Evolutionary conservation across 2,888 invertebrate genomes (phyloP).

Genomic region (Campaea margaritaria): DNA sequence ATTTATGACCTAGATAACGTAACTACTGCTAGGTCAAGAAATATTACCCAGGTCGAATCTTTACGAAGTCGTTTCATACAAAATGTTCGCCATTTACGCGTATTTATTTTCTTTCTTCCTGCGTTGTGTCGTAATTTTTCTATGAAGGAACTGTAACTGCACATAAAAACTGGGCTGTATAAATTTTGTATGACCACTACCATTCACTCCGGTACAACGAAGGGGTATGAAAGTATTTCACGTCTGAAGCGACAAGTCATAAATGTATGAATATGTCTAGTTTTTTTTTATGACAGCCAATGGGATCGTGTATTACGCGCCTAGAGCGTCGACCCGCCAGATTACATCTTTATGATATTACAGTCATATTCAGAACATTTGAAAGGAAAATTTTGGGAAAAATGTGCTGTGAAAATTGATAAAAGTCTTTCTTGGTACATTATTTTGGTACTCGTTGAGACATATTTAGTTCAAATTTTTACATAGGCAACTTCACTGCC

Average conservation of each 20-base stretch:
- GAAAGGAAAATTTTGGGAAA: conserved; percentile 20
- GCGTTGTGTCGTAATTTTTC: conserved; percentile 25
- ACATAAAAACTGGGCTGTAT: conserved; percentile 40
- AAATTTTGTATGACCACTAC: conserved; percentile 46
- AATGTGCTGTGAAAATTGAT: conserved; percentile 31
- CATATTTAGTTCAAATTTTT: conserved; percentile 3
- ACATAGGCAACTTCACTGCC: neutral
- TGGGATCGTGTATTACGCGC: conserved; percentile 50
- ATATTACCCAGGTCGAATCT: conserved; percentile 10
- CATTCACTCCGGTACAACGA: conserved; percentile 26
- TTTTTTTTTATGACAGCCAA: conserved; percentile 66
- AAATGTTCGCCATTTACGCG: conserved; percentile 19
- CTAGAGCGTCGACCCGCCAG: conserved; percentile 39
- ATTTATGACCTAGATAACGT: conserved; percentile 4
- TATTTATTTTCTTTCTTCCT: conserved; percentile 15
- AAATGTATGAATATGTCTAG: conserved; percentile 62
- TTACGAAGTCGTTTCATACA: conserved; percentile 15
- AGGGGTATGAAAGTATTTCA: conserved; percentile 33
- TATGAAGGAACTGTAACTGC: conserved; percentile 6
- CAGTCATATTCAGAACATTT: conserved; percentile 29
- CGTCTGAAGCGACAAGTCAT: conserved; percentile 53
- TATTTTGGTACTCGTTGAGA: conserved; percentile 6
- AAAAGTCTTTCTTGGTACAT: conserved; percentile 12
- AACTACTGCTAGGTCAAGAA: conserved; percentile 1
- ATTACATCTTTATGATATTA: conserved; percentile 50